A percentile compares a stretch with the other conserved stretches of the same genome.
These are phyloP conservation scores for Chrysemys picta DNA, from an alignment of 2,113 vertebrate species.

Conservation along the genomic window DNA sequence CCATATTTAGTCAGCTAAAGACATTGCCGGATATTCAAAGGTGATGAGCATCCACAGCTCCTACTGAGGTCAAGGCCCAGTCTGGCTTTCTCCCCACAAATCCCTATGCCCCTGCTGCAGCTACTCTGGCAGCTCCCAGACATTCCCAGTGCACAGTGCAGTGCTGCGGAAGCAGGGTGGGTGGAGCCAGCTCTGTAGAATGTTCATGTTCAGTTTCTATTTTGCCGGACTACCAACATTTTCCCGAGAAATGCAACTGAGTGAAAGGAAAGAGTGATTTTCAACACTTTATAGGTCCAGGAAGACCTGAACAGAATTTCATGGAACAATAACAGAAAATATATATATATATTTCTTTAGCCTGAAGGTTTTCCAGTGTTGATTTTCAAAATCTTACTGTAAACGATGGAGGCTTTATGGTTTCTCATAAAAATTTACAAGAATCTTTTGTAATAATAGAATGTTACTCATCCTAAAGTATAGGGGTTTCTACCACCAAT, in stretches of 20 bases:
- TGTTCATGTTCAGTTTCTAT: neutral
- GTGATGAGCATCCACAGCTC: neutral
- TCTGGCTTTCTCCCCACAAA: neutral
- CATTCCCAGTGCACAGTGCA: neutral
- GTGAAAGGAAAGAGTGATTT: neutral
- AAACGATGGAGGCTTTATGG: neutral
- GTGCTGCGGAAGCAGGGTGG: neutral
- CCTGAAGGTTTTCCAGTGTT: neutral
- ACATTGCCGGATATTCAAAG: neutral
- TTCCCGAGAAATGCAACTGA: neutral
- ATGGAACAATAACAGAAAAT: too few relatives aligned
- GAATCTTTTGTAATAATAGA: neutral
- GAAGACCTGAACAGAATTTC: neutral
- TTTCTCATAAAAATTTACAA: neutral
- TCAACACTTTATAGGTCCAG: neutral
- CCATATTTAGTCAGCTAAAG: neutral
- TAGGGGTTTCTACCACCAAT: neutral
- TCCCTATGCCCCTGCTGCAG: fast-evolving
- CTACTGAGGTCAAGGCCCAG: neutral
- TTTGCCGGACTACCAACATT: neutral
- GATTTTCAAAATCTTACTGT: neutral
- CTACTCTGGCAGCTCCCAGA: neutral
- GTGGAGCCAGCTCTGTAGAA: neutral
- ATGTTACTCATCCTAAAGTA: neutral
- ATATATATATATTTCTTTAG: too few relatives aligned